Conservation (phyloP, 2,797 vertebrate genomes). For the Rallus crepitans region DNA sequence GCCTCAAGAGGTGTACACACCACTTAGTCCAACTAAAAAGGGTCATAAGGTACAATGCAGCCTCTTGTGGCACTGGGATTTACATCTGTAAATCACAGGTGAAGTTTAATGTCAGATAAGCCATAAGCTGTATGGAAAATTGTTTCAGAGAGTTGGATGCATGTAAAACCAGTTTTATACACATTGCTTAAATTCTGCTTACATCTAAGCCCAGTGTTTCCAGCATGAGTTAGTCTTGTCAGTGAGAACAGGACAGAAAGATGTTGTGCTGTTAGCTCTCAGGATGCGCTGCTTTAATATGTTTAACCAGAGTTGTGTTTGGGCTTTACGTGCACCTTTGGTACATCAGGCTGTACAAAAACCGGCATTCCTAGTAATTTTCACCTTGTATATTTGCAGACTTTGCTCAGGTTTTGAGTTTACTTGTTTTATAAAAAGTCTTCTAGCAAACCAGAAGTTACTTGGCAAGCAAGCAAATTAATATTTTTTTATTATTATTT, state of each 20-base stretch:
- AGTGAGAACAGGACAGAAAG: background rate
- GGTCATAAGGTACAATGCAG: background rate
- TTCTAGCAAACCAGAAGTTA: background rate
- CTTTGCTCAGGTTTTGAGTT: background rate
- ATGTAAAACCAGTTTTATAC: background rate
- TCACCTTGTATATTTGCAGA: background rate
- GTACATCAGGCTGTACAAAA: background rate
- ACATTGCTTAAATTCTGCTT: background rate
- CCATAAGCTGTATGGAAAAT: background rate
- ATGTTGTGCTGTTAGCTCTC: accelerated
- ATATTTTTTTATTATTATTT: background rate
- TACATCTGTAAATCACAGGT: background rate
- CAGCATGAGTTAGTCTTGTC: background rate
- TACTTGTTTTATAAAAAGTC: background rate
- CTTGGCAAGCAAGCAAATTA: background rate
- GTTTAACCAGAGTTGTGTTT: background rate
- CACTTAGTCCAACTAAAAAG: background rate
- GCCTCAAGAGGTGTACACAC: background rate
- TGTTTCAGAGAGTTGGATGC: background rate
- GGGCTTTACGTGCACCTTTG: background rate
- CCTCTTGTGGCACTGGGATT: background rate
- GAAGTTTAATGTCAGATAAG: background rate
- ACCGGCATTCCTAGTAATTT: background rate
- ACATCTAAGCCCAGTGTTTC: background rate
- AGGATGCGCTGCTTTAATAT: background rate